A percentile compares a stretch with the other conserved stretches of the same genome.
phyloP scores from a whole-genome alignment of 2,888 invertebrate species.

The Andricus curvator region DNA sequence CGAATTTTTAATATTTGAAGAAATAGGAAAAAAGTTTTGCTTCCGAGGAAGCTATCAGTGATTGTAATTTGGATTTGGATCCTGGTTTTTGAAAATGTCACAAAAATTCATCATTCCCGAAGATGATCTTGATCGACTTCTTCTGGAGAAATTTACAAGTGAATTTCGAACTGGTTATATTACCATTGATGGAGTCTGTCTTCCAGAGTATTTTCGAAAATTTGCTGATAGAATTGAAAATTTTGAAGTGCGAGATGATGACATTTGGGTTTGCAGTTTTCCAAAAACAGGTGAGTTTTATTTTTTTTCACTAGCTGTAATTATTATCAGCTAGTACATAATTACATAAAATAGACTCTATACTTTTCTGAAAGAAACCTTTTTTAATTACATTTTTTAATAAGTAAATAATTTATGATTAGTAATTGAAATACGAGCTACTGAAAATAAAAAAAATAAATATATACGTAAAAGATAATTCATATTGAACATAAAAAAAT shows the following conservation, averaged over 20 bases:
- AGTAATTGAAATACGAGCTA: no score
- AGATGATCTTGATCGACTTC: constrained; percentile 8
- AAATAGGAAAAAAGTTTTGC: neutral
- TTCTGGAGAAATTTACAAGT: constrained; percentile 60
- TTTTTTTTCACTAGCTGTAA: no score
- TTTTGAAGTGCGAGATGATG: constrained; percentile 79
- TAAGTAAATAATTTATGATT: no score
- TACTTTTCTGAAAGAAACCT: no score
- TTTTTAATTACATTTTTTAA: no score
- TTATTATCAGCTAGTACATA: no score
- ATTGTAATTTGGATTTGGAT: neutral
- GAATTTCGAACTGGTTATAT: constrained; percentile 73
- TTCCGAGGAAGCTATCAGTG: neutral
- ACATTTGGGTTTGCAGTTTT: constrained; percentile 81
- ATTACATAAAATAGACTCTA: no score
- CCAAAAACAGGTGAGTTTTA: constrained; percentile 81
- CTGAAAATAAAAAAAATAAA: no score
- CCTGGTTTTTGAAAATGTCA: constrained; percentile 8
- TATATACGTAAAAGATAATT: no score
- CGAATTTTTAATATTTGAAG: neutral
- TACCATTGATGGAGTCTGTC: constrained; percentile 71
- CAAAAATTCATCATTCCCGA: neutral
- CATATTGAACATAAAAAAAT: no score
- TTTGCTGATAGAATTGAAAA: constrained; percentile 77
- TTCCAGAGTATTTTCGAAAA: constrained; percentile 76